Evolutionary conservation across 1,140 invertebrate genomes (phyloP), one percentile per base, ranked within the genome.

Genomic region (Gryllus bimaculatus): DNA sequence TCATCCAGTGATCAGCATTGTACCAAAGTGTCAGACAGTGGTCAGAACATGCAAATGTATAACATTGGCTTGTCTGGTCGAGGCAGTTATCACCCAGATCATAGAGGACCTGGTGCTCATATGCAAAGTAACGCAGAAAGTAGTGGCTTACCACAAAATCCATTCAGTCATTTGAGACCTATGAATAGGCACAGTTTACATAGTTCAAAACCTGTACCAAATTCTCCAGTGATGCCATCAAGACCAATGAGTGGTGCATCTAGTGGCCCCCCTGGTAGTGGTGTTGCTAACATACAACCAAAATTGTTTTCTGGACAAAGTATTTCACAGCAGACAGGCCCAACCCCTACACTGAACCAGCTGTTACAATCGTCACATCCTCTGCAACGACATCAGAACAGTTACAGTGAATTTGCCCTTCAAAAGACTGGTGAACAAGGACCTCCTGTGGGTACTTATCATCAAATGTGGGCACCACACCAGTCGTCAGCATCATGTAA

Each of bases 301-400:
- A 85, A 90, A 77, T 89, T 90, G 82, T 83, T 91, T 74, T 88
- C 90, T 5, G 91, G 91, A 79, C 90, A 91, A 83, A 90, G 86
- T 83, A 89, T 92, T 82, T 88, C 90, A 0, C 94, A 94, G 84
- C 92, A 93, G 78, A 91, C 93, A 80, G 94, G 95, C 76, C 95
- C 95, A 20, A 97, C 95, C 74, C 95, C 96, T 75, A 97, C 95
- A 48, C 88, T 97, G 79, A 97, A 97, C 86, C 95, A 96, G 83
- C 87, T 97, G 82, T 88, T 96, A 66, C 94, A 95, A 86, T 92
- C 93, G 49, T 89, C 90, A 2, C 94, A 93, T 81, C 91, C 92
- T 49, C 86, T 88, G 47, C 87, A 88, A 82, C 83, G 88, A 82
- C 88, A 89, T 84, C 88, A 88, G 81, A 87, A 86, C 76, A 87